Conservation (phyloP, 2,797 vertebrate species). For the Pampus argenteus region DNA sequence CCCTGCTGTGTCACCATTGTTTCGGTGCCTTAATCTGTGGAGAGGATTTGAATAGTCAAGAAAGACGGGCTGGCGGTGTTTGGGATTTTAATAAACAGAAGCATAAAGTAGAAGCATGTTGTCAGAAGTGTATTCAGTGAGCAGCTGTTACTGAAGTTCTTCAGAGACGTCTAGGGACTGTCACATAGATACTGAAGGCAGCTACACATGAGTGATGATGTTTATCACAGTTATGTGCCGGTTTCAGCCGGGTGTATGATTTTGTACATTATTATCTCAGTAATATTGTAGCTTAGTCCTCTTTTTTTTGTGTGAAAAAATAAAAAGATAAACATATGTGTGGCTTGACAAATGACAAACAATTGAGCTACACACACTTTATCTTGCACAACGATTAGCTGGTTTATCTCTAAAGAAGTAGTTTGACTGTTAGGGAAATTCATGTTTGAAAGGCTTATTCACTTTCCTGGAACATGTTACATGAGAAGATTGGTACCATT, state of each 20-base stretch:
- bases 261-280: neutral
- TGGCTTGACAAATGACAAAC: neutral
- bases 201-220: neutral
- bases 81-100: constrained; percentile 7
- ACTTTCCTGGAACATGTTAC: neutral
- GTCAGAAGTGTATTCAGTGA: constrained; percentile 23
- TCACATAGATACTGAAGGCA: neutral
- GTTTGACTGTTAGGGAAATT: neutral
- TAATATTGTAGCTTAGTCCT: neutral
- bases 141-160: constrained; percentile 21
- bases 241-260: too few relatives aligned
- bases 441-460: too few relatives aligned
- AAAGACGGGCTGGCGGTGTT: neutral
- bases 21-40: constrained; percentile 49
- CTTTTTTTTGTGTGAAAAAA: neutral
- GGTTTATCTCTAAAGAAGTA: neutral
- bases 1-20: constrained; percentile 63
- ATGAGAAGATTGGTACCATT: neutral
- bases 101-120: neutral
- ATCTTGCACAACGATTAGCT: neutral
- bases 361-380: neutral
- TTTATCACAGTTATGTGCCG: neutral
- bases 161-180: neutral
- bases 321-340: neutral
- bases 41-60: constrained; percentile 18